Base-by-base conservation (phyloP, 2,888 invertebrate species). In the Acrocera orbiculus region DNA sequence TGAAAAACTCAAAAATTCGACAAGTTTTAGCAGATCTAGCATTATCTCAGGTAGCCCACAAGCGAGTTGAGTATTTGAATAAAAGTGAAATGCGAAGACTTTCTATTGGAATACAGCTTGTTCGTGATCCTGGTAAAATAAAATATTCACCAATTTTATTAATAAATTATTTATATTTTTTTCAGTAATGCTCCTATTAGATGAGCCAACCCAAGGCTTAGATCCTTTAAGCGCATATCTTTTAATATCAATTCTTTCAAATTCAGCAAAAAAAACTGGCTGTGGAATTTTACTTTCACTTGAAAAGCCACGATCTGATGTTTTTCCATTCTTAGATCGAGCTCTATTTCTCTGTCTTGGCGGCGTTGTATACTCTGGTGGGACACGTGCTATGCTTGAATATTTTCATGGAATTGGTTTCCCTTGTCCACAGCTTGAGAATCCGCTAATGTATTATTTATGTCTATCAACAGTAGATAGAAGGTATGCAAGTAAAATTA, bases 331-430 rank as follows among this genome's bases (percentile, higher is more conserved):
- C 56, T 67, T 96, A 47, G 92, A 93, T 58, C 53, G 86, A 20
- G 86, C 92, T 1, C 73, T 92, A 4, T 83, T 90, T 51, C 64
- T 93, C 4, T 92, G 90, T 46, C 66, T 92, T 23, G 87, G 87
- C 0, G 86, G 92, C 47, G 81, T 89, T 19, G 89, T 92, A 4
- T 87, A 86, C 56, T 81, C 82, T 0, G 92, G 92, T 0, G 82
- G 85, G 8, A 93, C 93, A 0, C 68, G 87, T 33, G 79, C 87
- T 46, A 82, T 96, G 71, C 65, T 95, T 39, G 85, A 87, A 51
- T 95, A 96, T 59, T 96, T 95, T 58, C 80, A 86, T 35, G 79
- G 79, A 42, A 87, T 95, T 44, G 95, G 95, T 3, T 93, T 92
- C 54, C 92, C 93, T 0, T 96, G 95, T 57, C 95, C 95, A 0